Conservation (phyloP, 1,140 invertebrate species). For the fruit fly (Drosophila melanogaster) region Release_6_plus_ISO1_MT NT_033777.3:25594001-25594500, state of each 20-base stretch:
- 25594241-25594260: not conserved
- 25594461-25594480: not conserved
- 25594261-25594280: not conserved
- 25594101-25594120: too few species aligned
- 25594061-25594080: not conserved
- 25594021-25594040: not conserved
- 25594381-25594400: conserved; percentile 34
- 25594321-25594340: not conserved
- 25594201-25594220: not conserved
- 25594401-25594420: conserved; percentile 13
- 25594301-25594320: too few species aligned
- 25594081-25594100: not conserved
- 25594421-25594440: conserved; percentile 55
- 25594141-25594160: conserved; percentile 2
- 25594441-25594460: conserved; percentile 15
- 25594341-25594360: not conserved
- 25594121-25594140: conserved; percentile 22
- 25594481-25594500: conserved; percentile 16
- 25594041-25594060: not conserved
- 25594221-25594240: too few species aligned
- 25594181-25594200: conserved; percentile 9
- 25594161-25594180: conserved; percentile 24
- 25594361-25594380: not conserved
- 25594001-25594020: conserved; percentile 1
- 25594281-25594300: too few species aligned